Evolutionary conservation across 1,140 invertebrate genomes (phyloP).

Genomic region (Battus philenor): DNA sequence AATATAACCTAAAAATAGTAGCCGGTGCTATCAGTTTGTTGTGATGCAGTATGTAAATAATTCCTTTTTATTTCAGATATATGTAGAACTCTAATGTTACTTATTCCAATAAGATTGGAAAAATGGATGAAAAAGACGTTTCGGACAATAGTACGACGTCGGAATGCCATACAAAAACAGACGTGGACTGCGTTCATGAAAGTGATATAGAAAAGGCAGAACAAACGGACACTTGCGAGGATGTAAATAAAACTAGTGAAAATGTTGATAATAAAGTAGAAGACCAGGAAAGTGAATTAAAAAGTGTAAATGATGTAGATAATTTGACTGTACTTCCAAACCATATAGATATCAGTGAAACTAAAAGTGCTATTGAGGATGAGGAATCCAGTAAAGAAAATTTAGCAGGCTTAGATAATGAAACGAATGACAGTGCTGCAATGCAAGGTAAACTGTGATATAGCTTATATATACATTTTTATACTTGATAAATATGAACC

Average conservation of each 20-base stretch:
- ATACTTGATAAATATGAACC: too few relatives aligned
- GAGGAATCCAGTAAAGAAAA: constrained; percentile 32
- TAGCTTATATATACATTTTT: too few relatives aligned
- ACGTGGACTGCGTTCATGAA: constrained; percentile 17
- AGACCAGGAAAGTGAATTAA: constrained; percentile 16
- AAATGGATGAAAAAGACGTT: constrained; percentile 54
- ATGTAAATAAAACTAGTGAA: constrained; percentile 23
- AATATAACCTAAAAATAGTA: constrained; percentile 56
- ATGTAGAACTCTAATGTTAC: constrained; percentile 20
- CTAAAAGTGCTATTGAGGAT: too few relatives aligned
- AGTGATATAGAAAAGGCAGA: constrained; percentile 13
- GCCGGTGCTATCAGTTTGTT: constrained; percentile 39
- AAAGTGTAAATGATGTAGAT: constrained; percentile 23
- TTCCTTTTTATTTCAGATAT: constrained; percentile 46
- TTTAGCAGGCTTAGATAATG: too few relatives aligned
- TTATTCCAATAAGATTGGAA: constrained; percentile 38
- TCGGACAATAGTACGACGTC: constrained; percentile 32
- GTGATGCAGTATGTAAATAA: constrained; percentile 14
- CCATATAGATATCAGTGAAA: too few relatives aligned
- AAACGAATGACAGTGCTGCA: constrained; percentile 40
- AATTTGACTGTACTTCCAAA: constrained; percentile 37
- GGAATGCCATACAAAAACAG: constrained; percentile 24
- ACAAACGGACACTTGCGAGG: constrained; percentile 10
- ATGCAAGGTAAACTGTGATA: neutral
- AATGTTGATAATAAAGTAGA: constrained; percentile 24